Evolutionary conservation across 2,113 vertebrate genomes (phyloP), one percentile per base, ranked within the genome.

Genomic region (Lota lota): DNA sequence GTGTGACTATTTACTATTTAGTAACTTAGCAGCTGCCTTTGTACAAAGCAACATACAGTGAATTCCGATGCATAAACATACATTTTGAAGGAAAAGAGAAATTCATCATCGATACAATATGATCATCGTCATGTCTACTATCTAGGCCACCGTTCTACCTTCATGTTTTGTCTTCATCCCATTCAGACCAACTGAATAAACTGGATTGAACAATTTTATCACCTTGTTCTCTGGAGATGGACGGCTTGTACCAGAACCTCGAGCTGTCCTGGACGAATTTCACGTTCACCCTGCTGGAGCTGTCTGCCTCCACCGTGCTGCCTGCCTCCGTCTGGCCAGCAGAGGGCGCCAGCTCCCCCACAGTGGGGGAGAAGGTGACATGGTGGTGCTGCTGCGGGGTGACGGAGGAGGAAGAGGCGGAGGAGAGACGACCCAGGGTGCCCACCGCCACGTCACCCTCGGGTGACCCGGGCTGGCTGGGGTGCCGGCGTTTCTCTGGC

Each of bases 211-310:
- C 40, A 5, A 1, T 47, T 47, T 8, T 2, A 76, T 51, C 76
- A 96, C 95, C 95, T 94, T 97, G 95, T 60, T 97, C 95, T 79
- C 95, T 92, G 65, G 95, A 94, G 79, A 97, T 93, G 69, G 92
- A 90, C 10, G 95, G 92, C 72, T 97, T 97, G 79, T 97, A 97
- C 95, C 95, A 97, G 88, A 96, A 96, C 82, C 92, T 93, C 3
- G 95, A 97, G 18, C 94, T 96, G 76, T 97, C 95, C 82, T 97
- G 95, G 28, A 96, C 95, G 75, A 97, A 95, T 78, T 94, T 95
- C 63, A 93, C 93, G 8, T 89, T 94, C 79, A 92, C 87, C 47
- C 75, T 69, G 60, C 64, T 86, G 5, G 54, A 68, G 4, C 24
- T 73, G 18, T 91, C 88, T 0, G 59, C n/a, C 66, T 85, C 88